Evolutionary conservation across 2,797 vertebrate species (phyloP).

Genomic region (Coranthus polyacanthus): DNA sequence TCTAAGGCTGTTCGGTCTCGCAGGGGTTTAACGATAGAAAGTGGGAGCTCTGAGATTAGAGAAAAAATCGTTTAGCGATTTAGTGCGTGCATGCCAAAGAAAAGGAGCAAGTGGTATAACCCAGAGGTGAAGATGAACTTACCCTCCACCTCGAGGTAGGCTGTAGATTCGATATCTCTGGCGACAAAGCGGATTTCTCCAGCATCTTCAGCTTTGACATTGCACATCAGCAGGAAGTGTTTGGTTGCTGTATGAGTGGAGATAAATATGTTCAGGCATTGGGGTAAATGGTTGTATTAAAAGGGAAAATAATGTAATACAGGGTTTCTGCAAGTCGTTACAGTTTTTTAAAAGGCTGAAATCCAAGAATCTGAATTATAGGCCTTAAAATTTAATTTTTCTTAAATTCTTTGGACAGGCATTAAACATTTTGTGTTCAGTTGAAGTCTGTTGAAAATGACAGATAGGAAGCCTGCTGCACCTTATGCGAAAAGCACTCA

Average conservation of each 20-base stretch:
- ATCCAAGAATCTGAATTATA: no score
- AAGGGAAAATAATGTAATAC: no score
- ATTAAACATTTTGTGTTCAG: no score
- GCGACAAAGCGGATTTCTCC: slow-evolving; percentile 90
- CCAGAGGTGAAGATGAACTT: neutral
- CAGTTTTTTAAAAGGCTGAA: no score
- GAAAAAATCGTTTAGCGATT: neutral
- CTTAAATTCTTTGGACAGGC: no score
- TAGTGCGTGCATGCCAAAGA: neutral
- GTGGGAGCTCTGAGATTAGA: slow-evolving; percentile 77
- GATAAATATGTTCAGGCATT: neutral
- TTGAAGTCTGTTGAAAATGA: no score
- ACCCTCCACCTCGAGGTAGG: slow-evolving; percentile 92
- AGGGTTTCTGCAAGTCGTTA: no score
- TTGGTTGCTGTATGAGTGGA: slow-evolving; percentile 83
- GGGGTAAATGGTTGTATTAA: no score
- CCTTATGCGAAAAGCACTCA: no score
- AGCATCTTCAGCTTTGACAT: slow-evolving; percentile 86
- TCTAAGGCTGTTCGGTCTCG: slow-evolving; percentile 92
- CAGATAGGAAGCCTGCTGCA: no score
- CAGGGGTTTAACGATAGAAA: slow-evolving; percentile 91
- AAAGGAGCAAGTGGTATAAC: neutral
- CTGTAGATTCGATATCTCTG: slow-evolving; percentile 85
- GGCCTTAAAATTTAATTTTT: no score
- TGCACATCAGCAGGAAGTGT: slow-evolving; percentile 92